A percentile compares a stretch with the other conserved stretches of the same genome.
Conservation (phyloP, 2,797 vertebrate genomes). For the Myotis findleyi region DNA sequence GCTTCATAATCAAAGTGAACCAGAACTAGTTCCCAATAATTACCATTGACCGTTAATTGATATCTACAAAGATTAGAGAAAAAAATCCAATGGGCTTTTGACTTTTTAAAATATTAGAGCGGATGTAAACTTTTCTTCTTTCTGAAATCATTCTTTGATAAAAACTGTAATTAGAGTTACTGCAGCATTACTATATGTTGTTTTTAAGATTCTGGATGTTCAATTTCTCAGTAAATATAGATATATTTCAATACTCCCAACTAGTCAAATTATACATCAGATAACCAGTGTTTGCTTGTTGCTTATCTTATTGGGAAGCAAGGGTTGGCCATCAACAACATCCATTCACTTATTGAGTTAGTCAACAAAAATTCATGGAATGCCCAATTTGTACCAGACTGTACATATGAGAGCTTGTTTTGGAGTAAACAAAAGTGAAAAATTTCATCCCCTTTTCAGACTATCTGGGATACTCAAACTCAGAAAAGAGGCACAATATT, state of each 20-base stretch:
- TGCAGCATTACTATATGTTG: neutral
- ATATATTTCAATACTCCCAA: neutral
- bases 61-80: neutral
- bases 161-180: neutral
- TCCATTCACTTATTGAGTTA: neutral
- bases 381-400: neutral
- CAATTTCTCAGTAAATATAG: neutral
- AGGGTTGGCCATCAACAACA: neutral
- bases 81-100: neutral
- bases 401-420: neutral
- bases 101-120: neutral
- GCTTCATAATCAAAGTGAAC: neutral
- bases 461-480: neutral
- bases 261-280: neutral
- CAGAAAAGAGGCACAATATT: conserved; percentile 1
- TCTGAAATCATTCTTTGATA: neutral
- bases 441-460: neutral
- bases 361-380: neutral
- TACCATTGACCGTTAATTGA: neutral
- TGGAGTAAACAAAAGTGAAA: neutral
- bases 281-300: no score
- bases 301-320: no score
- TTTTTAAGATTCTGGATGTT: neutral
- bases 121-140: neutral
- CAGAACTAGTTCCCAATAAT: neutral